Evolutionary conservation across 1,140 invertebrate genomes (phyloP).

Genomic region (Drosophila prosaltans): DNA sequence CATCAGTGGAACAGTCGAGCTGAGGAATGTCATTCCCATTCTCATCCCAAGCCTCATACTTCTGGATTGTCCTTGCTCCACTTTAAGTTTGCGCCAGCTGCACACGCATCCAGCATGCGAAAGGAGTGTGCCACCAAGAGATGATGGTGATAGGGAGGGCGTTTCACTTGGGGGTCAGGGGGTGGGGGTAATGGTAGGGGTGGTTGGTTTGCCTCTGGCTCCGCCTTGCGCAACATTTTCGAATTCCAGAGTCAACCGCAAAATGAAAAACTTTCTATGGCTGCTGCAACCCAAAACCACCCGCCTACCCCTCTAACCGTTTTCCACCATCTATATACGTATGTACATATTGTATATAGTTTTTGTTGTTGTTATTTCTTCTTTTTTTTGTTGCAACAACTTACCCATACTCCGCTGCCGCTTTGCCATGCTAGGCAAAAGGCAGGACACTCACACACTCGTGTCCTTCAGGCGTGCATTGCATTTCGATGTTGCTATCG

Average conservation of each 20-base stretch:
- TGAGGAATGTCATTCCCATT: slow-evolving; percentile 53
- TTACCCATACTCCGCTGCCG: background rate
- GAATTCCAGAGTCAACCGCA: slow-evolving; percentile 75
- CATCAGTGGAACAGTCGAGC: slow-evolving; percentile 17
- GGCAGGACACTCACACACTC: slow-evolving; percentile 51
- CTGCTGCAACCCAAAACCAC: slow-evolving; percentile 36
- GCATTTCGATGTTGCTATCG: slow-evolving; percentile 72
- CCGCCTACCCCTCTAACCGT: slow-evolving; percentile 30
- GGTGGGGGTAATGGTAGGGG: background rate
- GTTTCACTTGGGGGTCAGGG: no score
- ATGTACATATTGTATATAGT: slow-evolving; percentile 62
- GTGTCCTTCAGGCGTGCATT: slow-evolving; percentile 73
- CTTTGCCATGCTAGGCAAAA: no score
- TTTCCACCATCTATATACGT: slow-evolving; percentile 28
- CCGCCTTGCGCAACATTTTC: slow-evolving; percentile 75
- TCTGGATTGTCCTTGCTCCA: slow-evolving; percentile 65
- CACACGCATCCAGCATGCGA: slow-evolving; percentile 52
- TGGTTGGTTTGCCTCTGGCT: slow-evolving; percentile 35
- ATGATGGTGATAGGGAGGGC: background rate
- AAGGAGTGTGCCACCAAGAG: background rate
- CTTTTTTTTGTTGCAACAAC: background rate
- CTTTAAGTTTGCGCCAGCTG: slow-evolving; percentile 67
- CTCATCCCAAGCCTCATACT: slow-evolving; percentile 19
- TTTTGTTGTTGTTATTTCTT: slow-evolving; percentile 17
- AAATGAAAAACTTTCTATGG: slow-evolving; percentile 78